Conservation (phyloP, 1,140 invertebrate species). For the Homarus americanus region DNA sequence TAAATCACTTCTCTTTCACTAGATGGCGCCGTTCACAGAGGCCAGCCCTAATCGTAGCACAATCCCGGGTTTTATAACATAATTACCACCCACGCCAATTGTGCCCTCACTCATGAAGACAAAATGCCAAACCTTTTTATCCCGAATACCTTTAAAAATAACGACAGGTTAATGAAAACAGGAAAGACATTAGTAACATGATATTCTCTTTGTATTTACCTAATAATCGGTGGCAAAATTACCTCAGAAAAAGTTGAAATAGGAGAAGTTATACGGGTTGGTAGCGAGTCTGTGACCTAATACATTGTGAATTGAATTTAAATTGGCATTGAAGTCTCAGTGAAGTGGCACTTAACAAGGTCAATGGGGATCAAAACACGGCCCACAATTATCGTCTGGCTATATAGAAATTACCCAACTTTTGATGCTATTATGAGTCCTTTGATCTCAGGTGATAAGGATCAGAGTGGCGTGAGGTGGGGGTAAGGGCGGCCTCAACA, state of each 20-base stretch:
- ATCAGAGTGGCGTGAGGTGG: conserved; percentile 26
- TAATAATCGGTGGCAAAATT: too few species aligned
- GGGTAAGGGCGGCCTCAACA: too few species aligned
- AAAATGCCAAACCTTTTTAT: conserved; percentile 12
- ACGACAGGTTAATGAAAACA: background rate
- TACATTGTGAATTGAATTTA: conserved; percentile 4
- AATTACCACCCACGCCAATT: conserved; percentile 28
- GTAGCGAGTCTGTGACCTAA: background rate
- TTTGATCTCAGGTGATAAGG: background rate
- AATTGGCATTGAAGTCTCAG: conserved; percentile 12
- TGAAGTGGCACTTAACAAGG: conserved; percentile 48
- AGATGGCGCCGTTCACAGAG: background rate
- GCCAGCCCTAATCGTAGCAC: background rate
- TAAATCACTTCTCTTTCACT: background rate
- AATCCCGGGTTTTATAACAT: conserved; percentile 35
- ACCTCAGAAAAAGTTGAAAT: too few species aligned
- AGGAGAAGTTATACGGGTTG: too few species aligned
- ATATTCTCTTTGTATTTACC: too few species aligned
- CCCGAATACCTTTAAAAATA: background rate
- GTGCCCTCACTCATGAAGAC: conserved; percentile 10
- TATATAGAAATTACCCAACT: conserved; percentile 55
- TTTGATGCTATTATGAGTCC: background rate
- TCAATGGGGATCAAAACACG: conserved; percentile 29
- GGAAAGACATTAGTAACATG: too few species aligned
- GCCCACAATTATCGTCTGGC: conserved; percentile 25